Base-by-base conservation (phyloP, 2,888 invertebrate genomes). In the Xylota segnis region DNA sequence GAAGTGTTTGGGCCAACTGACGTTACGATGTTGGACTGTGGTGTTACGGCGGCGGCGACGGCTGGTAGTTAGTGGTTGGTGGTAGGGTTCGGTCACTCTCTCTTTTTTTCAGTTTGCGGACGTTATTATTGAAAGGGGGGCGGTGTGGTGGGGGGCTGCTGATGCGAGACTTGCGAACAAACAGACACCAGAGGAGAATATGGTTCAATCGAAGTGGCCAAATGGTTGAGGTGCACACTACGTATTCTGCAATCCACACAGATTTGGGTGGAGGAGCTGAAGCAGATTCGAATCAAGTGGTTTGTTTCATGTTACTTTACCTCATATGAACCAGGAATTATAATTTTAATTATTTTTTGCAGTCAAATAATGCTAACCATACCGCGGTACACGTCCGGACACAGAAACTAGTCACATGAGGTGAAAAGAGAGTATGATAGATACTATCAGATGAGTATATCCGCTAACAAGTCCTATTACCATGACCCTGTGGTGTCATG, bases 1-100 rank as follows among this genome's bases (percentile, higher is more conserved):
- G 75, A 84, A 79, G 82, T 86, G 82, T 72, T 82, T 86, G 10
- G 76, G 86, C 82, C 82, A 86, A 86, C 86, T 82, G 82, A 82
- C 71, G 82, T 82, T 77, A 56, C 56, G 77, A 68, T 40, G 74
- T 74, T 37, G 66, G 83, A 75, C 58, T 75, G 66, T 54, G 77
- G 61, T 78, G 71, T 72, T 77, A 77, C 50, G 78, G 72, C 63
- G 45, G 63, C 56, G 63, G 47, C 52, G 59, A 18, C 43, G 45
- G 32, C 43, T 75, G 70, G 75, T 75, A 74, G 54, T 65, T 34
- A 56, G n/a, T 47, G 63, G 50, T 5, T 52, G 52, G 76, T 83
- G 79, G 84, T 84, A 78, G 54, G 71, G 75, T 76, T 66, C 52
- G 79, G 75, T 59, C 79, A 84, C 79, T 79, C 84, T 84, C 79